These are phyloP conservation scores for Masticophis lateralis DNA, from an alignment of 2,797 vertebrate genomes.

Conservation along the genomic window DNA sequence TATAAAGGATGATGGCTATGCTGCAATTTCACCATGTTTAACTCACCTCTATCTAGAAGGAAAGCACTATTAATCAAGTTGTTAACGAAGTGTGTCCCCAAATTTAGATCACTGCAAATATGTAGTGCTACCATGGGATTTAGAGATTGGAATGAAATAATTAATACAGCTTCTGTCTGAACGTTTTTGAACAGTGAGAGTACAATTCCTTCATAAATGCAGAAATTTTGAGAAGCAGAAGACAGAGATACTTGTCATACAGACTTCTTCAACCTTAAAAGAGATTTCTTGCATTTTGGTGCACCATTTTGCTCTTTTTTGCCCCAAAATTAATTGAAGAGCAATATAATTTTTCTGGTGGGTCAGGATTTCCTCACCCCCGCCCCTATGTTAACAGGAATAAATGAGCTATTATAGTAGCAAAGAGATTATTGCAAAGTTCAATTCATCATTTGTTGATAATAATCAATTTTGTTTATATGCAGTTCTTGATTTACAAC, in stretches of 20 bases:
- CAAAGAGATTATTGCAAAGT: background rate
- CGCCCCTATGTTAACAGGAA: background rate
- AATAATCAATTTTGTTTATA: background rate
- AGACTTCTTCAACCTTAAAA: slow-evolving; percentile 22
- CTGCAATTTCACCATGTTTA: slow-evolving; percentile 30
- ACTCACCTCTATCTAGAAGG: slow-evolving; percentile 47
- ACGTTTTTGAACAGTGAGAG: slow-evolving; percentile 61
- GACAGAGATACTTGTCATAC: slow-evolving; percentile 12
- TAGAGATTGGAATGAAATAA: slow-evolving; percentile 62
- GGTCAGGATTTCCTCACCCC: background rate
- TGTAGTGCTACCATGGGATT: slow-evolving; percentile 61
- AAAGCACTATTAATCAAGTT: slow-evolving; percentile 58
- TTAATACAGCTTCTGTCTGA: slow-evolving; percentile 61
- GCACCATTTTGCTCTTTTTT: background rate
- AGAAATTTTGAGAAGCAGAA: slow-evolving; percentile 58
- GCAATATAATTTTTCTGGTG: background rate
- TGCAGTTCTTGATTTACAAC: background rate
- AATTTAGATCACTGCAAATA: slow-evolving; percentile 61
- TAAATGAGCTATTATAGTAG: background rate
- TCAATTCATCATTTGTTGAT: background rate
- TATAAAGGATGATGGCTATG: slow-evolving; percentile 18
- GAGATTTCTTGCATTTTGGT: accelerated
- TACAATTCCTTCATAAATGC: slow-evolving; percentile 57
- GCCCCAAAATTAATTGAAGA: background rate
- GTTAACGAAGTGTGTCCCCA: slow-evolving; percentile 58